Conservation (phyloP, 2,888 invertebrate genomes). For the Macrosiphum euphorbiae region DNA sequence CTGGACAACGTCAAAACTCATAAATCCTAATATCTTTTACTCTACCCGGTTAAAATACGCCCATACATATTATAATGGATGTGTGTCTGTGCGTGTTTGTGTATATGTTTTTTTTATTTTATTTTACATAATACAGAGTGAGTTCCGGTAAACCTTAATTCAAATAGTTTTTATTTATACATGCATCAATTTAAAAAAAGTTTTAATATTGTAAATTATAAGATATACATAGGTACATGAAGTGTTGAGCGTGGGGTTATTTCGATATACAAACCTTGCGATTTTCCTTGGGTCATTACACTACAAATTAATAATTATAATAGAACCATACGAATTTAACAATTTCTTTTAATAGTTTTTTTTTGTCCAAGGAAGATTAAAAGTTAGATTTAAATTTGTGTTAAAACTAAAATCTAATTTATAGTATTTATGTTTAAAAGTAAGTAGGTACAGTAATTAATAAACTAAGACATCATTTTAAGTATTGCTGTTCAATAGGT, state of each 20-base stretch:
- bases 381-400: background rate
- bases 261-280: background rate
- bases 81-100: background rate
- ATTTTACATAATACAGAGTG: background rate
- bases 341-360: background rate
- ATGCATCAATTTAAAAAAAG: background rate
- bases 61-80: background rate
- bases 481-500: background rate
- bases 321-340: background rate
- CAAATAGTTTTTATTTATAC: background rate
- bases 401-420: background rate
- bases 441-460: background rate
- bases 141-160: constrained; percentile 16
- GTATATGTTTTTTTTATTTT: background rate
- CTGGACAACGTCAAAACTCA: constrained; percentile 41
- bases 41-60: constrained; percentile 41
- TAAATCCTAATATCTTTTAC: constrained; percentile 38
- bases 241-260: background rate
- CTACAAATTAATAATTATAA: background rate
- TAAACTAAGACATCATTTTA: background rate
- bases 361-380: background rate
- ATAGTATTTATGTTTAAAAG: background rate
- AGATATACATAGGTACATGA: background rate
- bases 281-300: background rate
- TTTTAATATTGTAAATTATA: constrained; percentile 7